Percentiles rank a stretch among this genome's conserved stretches.
phyloP scores from a whole-genome alignment of 2,113 vertebrate species.

The Melospiza georgiana region DNA sequence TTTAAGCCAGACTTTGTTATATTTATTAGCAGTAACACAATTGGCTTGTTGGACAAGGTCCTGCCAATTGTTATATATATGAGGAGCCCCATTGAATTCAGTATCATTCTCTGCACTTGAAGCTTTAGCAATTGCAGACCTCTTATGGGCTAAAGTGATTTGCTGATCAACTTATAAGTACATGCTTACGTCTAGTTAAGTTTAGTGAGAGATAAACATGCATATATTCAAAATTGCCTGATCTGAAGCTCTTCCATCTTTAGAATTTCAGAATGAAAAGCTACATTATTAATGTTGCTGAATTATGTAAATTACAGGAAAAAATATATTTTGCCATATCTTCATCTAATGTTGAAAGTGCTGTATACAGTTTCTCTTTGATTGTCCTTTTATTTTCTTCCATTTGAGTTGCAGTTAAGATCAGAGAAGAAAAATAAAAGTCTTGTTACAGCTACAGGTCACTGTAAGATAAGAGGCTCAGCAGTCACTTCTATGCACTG shows the following conservation, averaged over 20 bases:
- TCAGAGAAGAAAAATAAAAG: conserved; percentile 35
- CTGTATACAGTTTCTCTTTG: not conserved
- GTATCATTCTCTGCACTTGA: not conserved
- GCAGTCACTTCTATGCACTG: not conserved
- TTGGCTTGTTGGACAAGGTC: not conserved
- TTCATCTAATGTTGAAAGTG: not conserved
- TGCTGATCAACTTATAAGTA: not conserved
- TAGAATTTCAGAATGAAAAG: not conserved
- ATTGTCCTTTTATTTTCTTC: conserved; percentile 21
- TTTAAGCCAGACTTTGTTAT: not conserved
- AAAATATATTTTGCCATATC: not conserved
- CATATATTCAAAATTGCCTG: not conserved
- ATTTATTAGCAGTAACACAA: conserved; percentile 5
- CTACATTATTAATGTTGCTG: not conserved
- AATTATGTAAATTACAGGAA: not conserved
- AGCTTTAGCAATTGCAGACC: not conserved
- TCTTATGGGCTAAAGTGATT: not conserved
- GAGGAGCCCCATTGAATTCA: rapidly evolving
- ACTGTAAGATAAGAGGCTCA: conserved; percentile 54
- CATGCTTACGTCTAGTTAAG: not conserved
- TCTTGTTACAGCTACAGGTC: conserved; percentile 55
- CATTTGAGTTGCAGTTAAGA: conserved; percentile 8
- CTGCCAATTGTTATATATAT: not conserved
- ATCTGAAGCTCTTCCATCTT: not conserved
- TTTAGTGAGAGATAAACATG: not conserved